A percentile compares a stretch with the other conserved stretches of the same genome.
phyloP scores from a whole-genome alignment of 2,113 vertebrate genomes.

The Sylvia atricapilla region DNA sequence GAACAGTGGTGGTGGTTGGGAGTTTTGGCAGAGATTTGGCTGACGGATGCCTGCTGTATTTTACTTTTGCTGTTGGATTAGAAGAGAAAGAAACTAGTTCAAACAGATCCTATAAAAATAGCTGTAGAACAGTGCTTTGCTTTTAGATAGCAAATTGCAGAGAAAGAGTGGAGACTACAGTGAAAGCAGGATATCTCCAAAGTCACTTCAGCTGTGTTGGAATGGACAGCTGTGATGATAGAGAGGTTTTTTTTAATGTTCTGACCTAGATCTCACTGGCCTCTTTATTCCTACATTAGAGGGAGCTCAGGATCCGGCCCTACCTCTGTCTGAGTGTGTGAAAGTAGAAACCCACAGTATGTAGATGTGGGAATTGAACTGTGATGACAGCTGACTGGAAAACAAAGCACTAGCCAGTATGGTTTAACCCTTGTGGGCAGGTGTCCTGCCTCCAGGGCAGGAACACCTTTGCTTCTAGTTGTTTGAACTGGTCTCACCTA shows the following conservation, averaged over 20 bases:
- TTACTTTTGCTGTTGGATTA: neutral
- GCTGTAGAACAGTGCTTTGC: neutral
- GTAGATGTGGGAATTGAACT: neutral
- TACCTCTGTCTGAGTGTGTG: neutral
- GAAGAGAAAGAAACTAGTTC: neutral
- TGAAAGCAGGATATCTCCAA: neutral
- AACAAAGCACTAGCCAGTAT: neutral
- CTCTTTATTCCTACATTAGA: neutral
- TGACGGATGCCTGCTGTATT: neutral
- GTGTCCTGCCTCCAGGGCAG: neutral
- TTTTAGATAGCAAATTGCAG: neutral
- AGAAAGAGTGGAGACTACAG: neutral
- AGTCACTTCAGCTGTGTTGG: neutral
- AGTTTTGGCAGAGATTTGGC: neutral
- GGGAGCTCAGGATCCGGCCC: neutral
- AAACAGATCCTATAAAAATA: neutral
- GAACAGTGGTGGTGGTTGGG: neutral
- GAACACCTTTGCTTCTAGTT: neutral
- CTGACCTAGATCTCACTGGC: neutral
- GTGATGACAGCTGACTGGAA: neutral
- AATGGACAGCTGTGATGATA: neutral
- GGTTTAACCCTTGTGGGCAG: neutral
- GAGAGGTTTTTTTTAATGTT: neutral
- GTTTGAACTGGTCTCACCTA: neutral
- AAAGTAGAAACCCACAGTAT: neutral